Conservation (phyloP, 2,888 invertebrate species). For the Callosobruchus maculatus region DNA sequence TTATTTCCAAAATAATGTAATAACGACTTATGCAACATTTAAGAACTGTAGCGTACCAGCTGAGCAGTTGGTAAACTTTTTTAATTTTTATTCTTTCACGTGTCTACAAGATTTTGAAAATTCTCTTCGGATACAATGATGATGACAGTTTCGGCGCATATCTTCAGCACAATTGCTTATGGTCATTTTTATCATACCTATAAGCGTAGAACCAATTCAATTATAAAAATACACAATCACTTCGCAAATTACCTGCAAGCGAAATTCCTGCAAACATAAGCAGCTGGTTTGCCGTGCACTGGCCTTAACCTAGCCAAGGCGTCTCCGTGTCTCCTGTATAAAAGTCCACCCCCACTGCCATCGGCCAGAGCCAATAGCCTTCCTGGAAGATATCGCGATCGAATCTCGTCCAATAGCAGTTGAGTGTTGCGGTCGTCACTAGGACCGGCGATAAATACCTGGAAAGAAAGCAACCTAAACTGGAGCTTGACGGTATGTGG, state of each 20-base stretch:
- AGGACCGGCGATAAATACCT: constrained; percentile 68
- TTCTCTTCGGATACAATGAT: no score
- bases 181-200: no score
- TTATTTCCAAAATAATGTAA: no score
- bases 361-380: constrained; percentile 66
- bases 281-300: constrained; percentile 62
- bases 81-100: no score
- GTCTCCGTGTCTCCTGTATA: constrained; percentile 42
- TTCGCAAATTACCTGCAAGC: constrained; percentile 58
- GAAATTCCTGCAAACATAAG: constrained; percentile 75
- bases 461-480: constrained; percentile 20
- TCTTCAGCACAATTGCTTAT: no score
- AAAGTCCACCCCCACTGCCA: constrained; percentile 49
- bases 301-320: constrained; percentile 49
- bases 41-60: no score
- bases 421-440: constrained; percentile 62
- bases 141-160: no score
- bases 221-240: no score
- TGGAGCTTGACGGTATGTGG: neutral
- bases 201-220: no score
- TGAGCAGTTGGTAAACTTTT: no score
- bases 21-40: no score
- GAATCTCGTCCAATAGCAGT: constrained; percentile 63
- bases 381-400: constrained; percentile 63
- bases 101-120: no score